Conservation (phyloP, 2,888 invertebrate species). For the Stegophylla sp. region DNA sequence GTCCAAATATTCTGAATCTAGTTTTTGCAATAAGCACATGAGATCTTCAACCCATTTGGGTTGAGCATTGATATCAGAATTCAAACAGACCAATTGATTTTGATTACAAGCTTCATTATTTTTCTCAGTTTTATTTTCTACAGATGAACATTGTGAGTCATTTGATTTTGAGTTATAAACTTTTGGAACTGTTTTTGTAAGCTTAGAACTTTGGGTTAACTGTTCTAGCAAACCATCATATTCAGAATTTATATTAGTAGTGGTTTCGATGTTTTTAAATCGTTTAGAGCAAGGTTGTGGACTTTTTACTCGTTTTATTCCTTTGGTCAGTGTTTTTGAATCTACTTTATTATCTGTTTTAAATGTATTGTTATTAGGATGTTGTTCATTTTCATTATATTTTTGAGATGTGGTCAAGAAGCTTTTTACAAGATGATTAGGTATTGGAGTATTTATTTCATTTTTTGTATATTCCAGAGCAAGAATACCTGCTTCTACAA, state of each 20-base stretch:
- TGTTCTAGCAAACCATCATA: conserved; percentile 14
- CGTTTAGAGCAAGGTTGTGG: conserved; percentile 18
- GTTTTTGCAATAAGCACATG: conserved; percentile 26
- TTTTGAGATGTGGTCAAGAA: conserved; percentile 41
- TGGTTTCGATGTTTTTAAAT: conserved; percentile 1
- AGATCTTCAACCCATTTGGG: conserved; percentile 47
- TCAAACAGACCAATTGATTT: conserved; percentile 46
- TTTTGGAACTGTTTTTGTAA: conserved; percentile 18
- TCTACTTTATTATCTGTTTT: conserved; percentile 5
- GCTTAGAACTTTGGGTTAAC: not conserved
- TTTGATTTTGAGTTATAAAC: conserved; percentile 5
- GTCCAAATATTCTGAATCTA: not conserved
- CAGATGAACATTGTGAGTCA: not conserved
- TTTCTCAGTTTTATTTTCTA: conserved; percentile 10
- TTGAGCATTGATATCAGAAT: conserved; percentile 9
- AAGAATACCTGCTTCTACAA: conserved; percentile 76
- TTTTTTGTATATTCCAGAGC: conserved; percentile 69
- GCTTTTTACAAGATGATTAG: conserved; percentile 38
- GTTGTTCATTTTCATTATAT: not conserved
- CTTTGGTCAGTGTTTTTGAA: not conserved
- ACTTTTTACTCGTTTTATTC: conserved; percentile 29
- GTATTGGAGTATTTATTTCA: conserved; percentile 45
- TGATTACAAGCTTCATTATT: conserved; percentile 21
- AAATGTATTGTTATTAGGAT: not conserved
- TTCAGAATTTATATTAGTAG: conserved; percentile 6